Conservation (phyloP, 2,888 invertebrate species). For the Acanthosepion lycidas region DNA sequence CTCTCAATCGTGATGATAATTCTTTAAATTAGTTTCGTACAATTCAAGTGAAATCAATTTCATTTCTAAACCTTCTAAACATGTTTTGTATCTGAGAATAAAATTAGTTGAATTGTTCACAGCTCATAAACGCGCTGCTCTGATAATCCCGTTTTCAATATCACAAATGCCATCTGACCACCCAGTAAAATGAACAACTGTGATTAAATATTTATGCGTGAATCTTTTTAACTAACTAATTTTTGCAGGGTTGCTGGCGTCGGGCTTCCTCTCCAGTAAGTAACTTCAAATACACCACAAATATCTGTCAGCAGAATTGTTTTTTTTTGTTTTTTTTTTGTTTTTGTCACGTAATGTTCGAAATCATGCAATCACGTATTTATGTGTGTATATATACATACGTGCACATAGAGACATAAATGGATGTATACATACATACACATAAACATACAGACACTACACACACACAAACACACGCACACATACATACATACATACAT, state of each 20-base stretch:
- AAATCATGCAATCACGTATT: background rate
- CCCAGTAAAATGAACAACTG: background rate
- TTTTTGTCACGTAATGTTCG: background rate
- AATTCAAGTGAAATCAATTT: background rate
- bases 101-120: background rate
- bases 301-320: background rate
- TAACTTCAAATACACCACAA: background rate
- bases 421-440: background rate
- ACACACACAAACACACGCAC: background rate
- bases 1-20: background rate
- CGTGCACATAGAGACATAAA: background rate
- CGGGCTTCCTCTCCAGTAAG: conserved; percentile 33
- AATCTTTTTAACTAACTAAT: background rate
- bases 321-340: too few species aligned
- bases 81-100: background rate
- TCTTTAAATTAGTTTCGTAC: background rate
- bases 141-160: background rate
- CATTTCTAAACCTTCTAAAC: background rate
- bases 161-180: background rate
- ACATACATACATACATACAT: background rate
- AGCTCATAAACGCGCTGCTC: background rate
- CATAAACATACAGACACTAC: background rate
- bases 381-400: background rate
- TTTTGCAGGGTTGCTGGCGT: background rate
- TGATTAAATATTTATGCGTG: background rate